Conservation (phyloP, 2,888 invertebrate species). For the Taphrorychus bicolor region DNA sequence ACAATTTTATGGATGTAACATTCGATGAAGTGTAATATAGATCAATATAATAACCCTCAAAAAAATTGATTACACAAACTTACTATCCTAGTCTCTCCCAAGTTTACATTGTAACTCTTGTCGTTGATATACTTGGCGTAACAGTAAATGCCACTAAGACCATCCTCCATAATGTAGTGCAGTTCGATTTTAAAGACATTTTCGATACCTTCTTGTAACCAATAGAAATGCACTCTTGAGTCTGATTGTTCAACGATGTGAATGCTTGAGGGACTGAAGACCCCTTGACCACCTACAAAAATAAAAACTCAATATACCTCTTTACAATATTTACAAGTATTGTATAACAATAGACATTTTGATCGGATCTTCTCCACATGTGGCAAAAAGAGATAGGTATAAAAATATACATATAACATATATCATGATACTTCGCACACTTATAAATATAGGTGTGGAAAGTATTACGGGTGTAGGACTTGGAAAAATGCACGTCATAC, state of each 20-base stretch:
- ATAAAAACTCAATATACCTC: too few relatives aligned
- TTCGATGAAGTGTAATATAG: too few relatives aligned
- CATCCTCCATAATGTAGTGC: conserved; percentile 26
- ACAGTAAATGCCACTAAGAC: conserved; percentile 23
- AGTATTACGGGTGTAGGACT: too few relatives aligned
- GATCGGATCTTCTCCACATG: too few relatives aligned
- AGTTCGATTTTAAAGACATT: conserved; percentile 16
- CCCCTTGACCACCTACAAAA: conserved; percentile 16
- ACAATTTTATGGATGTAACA: too few relatives aligned
- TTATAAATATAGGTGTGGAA: too few relatives aligned
- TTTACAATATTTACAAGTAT: too few relatives aligned
- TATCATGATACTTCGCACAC: too few relatives aligned
- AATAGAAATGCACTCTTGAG: conserved; percentile 25
- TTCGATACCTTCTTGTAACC: conserved; percentile 12
- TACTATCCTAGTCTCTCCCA: conserved; percentile 23
- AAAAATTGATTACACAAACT: background rate
- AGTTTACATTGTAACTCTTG: conserved; percentile 3
- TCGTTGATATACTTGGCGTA: conserved; percentile 30
- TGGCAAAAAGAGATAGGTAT: too few relatives aligned
- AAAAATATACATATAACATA: too few relatives aligned
- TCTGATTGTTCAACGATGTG: conserved; percentile 18
- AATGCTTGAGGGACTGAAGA: conserved; percentile 18
- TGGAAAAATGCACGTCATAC: too few relatives aligned
- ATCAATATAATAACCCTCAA: background rate
- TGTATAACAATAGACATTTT: too few relatives aligned